phyloP scores from a whole-genome alignment of 2,888 invertebrate species.

The Caradrina kadenii region DNA sequence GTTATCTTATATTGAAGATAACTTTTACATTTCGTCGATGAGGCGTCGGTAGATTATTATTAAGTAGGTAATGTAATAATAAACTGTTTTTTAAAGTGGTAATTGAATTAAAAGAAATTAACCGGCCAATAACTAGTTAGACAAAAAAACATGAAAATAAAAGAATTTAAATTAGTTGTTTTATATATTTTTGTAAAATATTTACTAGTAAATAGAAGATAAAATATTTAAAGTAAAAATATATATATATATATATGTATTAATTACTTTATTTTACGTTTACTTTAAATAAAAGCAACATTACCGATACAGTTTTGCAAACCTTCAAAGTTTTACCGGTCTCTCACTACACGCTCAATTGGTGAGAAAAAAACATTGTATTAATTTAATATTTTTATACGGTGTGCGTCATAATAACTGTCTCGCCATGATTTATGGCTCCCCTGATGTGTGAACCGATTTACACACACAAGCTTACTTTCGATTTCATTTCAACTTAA shows the following conservation, averaged over 20 bases:
- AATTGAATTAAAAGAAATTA: no score
- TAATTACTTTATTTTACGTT: background rate
- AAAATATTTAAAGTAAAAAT: no score
- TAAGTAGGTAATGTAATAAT: no score
- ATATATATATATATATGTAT: no score
- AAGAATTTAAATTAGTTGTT: no score
- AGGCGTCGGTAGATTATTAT: background rate
- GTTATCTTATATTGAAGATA: constrained; percentile 25
- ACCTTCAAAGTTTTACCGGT: constrained; percentile 7
- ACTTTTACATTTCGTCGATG: background rate
- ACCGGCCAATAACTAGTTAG: no score
- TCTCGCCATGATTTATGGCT: constrained; percentile 52
- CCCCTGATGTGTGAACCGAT: constrained; percentile 19
- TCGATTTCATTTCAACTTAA: constrained; percentile 27
- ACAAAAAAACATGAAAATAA: no score
- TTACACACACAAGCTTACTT: constrained; percentile 24
- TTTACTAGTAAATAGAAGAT: no score
- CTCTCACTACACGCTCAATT: background rate
- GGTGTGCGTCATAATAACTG: constrained; percentile 52
- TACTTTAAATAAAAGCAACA: background rate
- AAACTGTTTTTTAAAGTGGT: no score
- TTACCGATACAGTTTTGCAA: background rate
- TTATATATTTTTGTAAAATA: no score
- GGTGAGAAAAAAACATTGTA: constrained; percentile 43
- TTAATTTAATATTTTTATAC: constrained; percentile 50